A percentile compares a stretch with the other conserved stretches of the same genome.
Evolutionary conservation across 2,888 invertebrate species (phyloP).

Genomic region (Parthenolecanium corni): DNA sequence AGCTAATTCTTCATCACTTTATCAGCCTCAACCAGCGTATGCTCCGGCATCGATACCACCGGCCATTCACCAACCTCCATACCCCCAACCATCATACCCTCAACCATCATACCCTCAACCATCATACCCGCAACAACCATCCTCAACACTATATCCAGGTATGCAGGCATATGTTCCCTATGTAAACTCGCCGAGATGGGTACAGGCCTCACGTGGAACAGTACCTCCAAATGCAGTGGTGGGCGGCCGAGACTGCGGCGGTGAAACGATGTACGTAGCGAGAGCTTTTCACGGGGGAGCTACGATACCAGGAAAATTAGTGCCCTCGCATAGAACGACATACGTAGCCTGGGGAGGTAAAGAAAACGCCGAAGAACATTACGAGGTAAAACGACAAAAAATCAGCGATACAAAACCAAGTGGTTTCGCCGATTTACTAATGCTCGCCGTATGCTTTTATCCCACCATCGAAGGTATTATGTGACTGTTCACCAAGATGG

Average conservation of each 20-base stretch:
- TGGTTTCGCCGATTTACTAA: no score
- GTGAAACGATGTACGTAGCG: conserved; percentile 53
- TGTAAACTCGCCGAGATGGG: conserved; percentile 47
- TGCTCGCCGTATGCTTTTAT: no score
- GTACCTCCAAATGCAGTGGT: conserved; percentile 64
- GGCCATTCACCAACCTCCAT: no score
- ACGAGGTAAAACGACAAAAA: conserved; percentile 47
- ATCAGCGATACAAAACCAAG: no score
- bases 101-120: no score
- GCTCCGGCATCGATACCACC: no score
- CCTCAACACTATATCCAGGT: no score
- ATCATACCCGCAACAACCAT: no score
- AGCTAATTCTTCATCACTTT: no score
- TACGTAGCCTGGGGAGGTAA: conserved; percentile 70
- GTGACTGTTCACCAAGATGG: conserved; percentile 41
- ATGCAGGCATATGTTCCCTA: neutral
- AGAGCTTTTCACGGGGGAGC: conserved; percentile 59
- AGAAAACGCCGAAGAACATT: conserved; percentile 54
- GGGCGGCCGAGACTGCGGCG: conserved; percentile 49
- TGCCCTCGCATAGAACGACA: conserved; percentile 55
- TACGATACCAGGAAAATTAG: conserved; percentile 66
- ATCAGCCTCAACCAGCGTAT: no score
- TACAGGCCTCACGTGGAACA: conserved; percentile 51
- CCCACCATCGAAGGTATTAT: conserved; percentile 39
- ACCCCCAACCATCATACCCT: no score